Evolutionary conservation across 2,888 invertebrate species (phyloP).

Genomic region (Metopia argyrocephala): DNA sequence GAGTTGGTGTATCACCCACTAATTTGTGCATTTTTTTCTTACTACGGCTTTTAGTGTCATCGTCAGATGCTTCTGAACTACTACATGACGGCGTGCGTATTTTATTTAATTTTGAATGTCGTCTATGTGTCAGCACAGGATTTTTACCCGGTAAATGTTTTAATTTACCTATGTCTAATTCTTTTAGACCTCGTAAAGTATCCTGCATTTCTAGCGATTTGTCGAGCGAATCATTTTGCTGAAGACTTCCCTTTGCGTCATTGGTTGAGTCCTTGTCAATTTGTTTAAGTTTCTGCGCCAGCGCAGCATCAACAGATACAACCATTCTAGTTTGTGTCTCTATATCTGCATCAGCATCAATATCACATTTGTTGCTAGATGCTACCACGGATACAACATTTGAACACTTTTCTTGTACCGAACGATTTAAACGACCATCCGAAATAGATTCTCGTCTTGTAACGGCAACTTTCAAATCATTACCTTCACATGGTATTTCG

Average conservation of each 20-base stretch:
- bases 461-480: conserved; percentile 80
- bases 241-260: conserved; percentile 56
- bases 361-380: conserved; percentile 76
- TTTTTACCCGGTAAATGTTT: conserved; percentile 75
- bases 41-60: conserved; percentile 86
- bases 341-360: conserved; percentile 43
- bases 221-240: conserved; percentile 65
- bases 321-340: conserved; percentile 81
- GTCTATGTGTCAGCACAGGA: conserved; percentile 78
- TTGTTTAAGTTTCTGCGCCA: conserved; percentile 73
- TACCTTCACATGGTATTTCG: conserved; percentile 79
- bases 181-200: conserved; percentile 72
- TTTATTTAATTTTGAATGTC: conserved; percentile 85
- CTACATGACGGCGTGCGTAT: conserved; percentile 92
- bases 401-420: conserved; percentile 81
- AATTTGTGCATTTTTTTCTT: conserved; percentile 89
- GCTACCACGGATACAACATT: conserved; percentile 69
- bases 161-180: conserved; percentile 75
- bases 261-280: conserved; percentile 68
- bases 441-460: conserved; percentile 87
- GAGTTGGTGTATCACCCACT: conserved; percentile 81
- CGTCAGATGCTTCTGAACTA: conserved; percentile 95
- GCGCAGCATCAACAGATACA: conserved; percentile 72
- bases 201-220: conserved; percentile 60
- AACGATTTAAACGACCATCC: conserved; percentile 87